Percentiles rank a stretch among this genome's conserved stretches.
Conservation (phyloP, 2,797 vertebrate species). For the Glossophaga mutica region DNA sequence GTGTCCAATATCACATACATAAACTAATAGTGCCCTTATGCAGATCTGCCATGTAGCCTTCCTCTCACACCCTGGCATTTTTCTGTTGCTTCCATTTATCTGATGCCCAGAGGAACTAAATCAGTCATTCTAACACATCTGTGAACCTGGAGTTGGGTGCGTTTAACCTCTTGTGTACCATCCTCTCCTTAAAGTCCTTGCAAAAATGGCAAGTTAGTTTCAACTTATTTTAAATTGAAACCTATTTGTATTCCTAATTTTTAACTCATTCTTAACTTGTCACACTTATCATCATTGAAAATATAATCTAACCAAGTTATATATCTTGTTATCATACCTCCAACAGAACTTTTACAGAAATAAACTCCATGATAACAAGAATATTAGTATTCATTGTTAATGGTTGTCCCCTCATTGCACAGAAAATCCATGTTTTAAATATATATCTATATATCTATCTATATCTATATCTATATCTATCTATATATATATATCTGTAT, state of each 20-base stretch:
- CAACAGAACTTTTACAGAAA: not conserved
- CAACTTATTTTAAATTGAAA: not conserved
- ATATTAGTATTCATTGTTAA: not conserved
- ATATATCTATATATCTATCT: too few relatives aligned
- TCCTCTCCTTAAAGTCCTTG: not conserved
- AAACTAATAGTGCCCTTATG: not conserved
- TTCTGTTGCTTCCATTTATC: not conserved
- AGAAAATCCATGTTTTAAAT: not conserved
- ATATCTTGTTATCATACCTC: not conserved
- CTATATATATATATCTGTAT: too few relatives aligned
- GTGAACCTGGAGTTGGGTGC: not conserved
- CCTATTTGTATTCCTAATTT: not conserved
- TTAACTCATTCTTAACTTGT: not conserved
- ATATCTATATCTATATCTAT: too few relatives aligned
- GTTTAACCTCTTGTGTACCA: too few relatives aligned
- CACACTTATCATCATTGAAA: not conserved
- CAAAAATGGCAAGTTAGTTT: not conserved
- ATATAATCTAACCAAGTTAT: not conserved
- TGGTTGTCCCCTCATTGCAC: not conserved
- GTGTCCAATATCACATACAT: not conserved
- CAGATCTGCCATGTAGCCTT: not conserved
- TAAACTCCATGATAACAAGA: not conserved
- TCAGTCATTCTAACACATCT: not conserved
- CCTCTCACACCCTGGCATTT: rapidly evolving
- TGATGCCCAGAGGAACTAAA: not conserved